Evolutionary conservation across 2,888 invertebrate genomes (phyloP).

Genomic region (Apodemia duryi): DNA sequence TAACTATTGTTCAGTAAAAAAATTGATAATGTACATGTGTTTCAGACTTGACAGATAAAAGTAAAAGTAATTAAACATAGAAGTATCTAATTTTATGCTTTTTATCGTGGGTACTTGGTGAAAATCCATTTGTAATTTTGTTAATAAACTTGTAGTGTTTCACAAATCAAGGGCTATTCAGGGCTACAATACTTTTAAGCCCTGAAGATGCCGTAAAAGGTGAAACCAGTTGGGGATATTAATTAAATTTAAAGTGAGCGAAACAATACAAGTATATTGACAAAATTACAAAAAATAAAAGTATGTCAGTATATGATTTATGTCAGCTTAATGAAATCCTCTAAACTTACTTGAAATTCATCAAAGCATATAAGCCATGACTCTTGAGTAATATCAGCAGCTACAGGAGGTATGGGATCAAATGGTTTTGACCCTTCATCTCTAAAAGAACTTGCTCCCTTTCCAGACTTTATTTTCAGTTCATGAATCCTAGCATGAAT

Average conservation of each 20-base stretch:
- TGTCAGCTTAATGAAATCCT: background rate
- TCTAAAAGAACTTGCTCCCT: constrained; percentile 66
- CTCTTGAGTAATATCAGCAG: constrained; percentile 89
- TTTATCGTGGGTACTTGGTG: no score
- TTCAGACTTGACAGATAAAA: background rate
- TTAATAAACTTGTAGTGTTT: no score
- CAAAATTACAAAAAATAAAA: no score
- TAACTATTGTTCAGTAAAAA: background rate
- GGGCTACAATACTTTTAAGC: no score
- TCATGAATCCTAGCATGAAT: constrained; percentile 95
- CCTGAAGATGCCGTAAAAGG: no score
- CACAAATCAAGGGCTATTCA: no score
- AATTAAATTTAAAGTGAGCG: no score
- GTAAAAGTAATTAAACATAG: background rate
- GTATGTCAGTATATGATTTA: background rate
- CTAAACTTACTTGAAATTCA: constrained; percentile 91
- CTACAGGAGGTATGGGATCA: constrained; percentile 97
- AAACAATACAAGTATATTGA: no score
- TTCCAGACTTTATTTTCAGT: constrained; percentile 82
- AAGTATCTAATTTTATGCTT: background rate
- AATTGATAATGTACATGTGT: background rate
- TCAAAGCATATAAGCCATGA: constrained; percentile 98
- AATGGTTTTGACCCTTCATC: constrained; percentile 78
- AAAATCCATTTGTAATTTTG: no score
- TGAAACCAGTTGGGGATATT: no score